Conservation (phyloP, 2,888 invertebrate genomes). For the Pherbina coryleti region DNA sequence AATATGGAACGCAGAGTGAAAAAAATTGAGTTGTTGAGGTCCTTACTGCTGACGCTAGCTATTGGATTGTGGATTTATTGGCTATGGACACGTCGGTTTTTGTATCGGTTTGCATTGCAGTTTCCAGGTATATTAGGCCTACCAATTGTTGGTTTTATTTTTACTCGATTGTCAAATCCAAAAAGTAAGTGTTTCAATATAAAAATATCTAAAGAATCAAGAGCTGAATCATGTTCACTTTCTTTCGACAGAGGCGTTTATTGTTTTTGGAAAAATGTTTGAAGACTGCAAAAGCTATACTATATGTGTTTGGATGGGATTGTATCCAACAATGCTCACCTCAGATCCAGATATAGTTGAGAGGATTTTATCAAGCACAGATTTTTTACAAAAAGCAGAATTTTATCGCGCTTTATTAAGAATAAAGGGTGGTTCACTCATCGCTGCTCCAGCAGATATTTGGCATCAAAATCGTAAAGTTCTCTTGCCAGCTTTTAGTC, state of each 20-base stretch:
- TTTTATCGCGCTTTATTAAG: not conserved
- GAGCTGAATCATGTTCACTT: not conserved
- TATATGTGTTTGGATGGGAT: not conserved
- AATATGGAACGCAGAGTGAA: too few species aligned
- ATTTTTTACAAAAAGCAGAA: not conserved
- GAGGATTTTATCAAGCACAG: not conserved
- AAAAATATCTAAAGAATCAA: too few species aligned
- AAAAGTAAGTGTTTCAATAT: too few species aligned
- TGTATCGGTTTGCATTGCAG: too few species aligned
- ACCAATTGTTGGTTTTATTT: too few species aligned
- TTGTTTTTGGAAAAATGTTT: not conserved
- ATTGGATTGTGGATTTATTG: too few species aligned
- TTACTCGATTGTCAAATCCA: too few species aligned
- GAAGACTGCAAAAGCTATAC: not conserved
- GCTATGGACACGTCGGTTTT: too few species aligned
- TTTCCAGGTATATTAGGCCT: too few species aligned
- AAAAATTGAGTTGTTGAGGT: too few species aligned
- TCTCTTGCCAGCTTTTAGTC: not conserved
- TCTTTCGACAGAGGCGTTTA: not conserved
- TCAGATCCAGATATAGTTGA: not conserved
- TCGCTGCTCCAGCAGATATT: not conserved
- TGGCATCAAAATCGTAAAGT: not conserved
- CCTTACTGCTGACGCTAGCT: too few species aligned
- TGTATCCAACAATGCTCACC: not conserved
- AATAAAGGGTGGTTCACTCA: not conserved